Evolutionary conservation across 2,888 invertebrate species (phyloP).

Genomic region (Andrena trimmerana): DNA sequence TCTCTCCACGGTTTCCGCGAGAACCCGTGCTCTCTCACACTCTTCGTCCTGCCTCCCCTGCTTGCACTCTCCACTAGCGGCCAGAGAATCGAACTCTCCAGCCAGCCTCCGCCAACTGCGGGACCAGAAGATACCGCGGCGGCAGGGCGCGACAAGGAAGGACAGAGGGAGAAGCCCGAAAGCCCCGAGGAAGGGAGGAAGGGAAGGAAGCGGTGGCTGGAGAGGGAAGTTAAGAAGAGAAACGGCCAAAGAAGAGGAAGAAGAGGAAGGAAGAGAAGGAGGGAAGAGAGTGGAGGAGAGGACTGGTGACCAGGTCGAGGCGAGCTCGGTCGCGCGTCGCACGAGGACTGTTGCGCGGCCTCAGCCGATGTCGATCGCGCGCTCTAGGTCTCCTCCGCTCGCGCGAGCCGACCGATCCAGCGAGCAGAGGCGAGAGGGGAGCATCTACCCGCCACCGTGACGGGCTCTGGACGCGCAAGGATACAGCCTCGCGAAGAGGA

Average conservation of each 20-base stretch:
- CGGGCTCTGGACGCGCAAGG: constrained; percentile 71
- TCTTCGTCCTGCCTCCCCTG: constrained; percentile 46
- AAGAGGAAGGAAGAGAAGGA: constrained; percentile 14
- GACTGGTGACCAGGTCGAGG: constrained; percentile 67
- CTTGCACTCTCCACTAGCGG: constrained; percentile 23
- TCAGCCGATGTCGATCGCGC: constrained; percentile 65
- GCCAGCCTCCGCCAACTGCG: constrained; percentile 64
- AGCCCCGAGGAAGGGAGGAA: constrained; percentile 34
- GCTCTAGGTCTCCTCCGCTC: constrained; percentile 43
- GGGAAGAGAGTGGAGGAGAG: constrained; percentile 38
- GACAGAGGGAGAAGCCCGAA: constrained; percentile 34
- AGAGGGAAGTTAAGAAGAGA: constrained; percentile 26
- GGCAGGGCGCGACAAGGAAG: constrained; percentile 58
- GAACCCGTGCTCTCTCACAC: constrained; percentile 55
- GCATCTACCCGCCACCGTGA: constrained; percentile 42
- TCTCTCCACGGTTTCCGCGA: constrained; percentile 55
- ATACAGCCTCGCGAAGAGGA: constrained; percentile 65
- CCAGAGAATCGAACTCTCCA: constrained; percentile 64
- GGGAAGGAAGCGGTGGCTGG: constrained; percentile 15
- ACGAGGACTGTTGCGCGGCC: constrained; percentile 76
- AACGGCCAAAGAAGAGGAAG: constrained; percentile 21
- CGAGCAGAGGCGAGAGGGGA: constrained; percentile 53
- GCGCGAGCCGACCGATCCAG: constrained; percentile 28
- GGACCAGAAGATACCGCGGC: constrained; percentile 59
- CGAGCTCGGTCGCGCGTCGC: constrained; percentile 76